phyloP scores from a whole-genome alignment of 1,140 invertebrate species.

The Trichonephila clavipes region DNA sequence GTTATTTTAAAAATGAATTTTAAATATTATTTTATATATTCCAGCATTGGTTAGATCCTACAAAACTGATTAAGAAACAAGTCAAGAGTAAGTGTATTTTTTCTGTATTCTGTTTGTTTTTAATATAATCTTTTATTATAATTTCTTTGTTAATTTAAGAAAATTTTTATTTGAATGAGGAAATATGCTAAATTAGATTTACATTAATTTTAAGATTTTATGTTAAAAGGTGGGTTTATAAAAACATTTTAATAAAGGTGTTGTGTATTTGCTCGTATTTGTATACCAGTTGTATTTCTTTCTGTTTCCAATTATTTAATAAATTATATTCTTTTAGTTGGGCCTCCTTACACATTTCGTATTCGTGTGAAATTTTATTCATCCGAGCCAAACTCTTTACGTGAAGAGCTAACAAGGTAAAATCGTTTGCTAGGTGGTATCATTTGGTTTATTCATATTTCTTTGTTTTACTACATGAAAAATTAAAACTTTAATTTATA shows the following conservation, averaged over 20 bases:
- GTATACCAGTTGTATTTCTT: neutral
- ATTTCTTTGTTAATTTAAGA: too few species aligned
- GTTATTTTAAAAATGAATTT: neutral
- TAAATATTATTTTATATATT: conserved; percentile 78
- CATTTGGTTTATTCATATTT: neutral
- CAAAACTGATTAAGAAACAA: conserved; percentile 98
- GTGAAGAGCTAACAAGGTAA: conserved; percentile 93
- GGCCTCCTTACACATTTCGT: conserved; percentile 93
- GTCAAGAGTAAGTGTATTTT: conserved; percentile 86
- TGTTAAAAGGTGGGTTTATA: neutral
- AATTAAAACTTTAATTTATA: neutral
- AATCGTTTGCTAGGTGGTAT: neutral
- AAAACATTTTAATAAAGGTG: neutral
- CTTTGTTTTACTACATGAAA: neutral
- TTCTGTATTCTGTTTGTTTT: too few species aligned
- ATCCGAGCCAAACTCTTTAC: conserved; percentile 96
- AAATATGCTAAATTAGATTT: too few species aligned
- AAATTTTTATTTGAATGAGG: too few species aligned
- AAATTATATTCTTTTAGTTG: conserved; percentile 62
- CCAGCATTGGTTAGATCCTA: conserved; percentile 98
- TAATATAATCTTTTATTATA: too few species aligned
- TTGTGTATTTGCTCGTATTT: neutral
- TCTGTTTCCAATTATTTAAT: neutral
- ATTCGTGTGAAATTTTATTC: conserved; percentile 99
- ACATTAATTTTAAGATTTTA: neutral